These are phyloP conservation scores for Rhopalosiphum nymphaeae DNA, from an alignment of 2,888 invertebrate genomes.

Conservation along the genomic window DNA sequence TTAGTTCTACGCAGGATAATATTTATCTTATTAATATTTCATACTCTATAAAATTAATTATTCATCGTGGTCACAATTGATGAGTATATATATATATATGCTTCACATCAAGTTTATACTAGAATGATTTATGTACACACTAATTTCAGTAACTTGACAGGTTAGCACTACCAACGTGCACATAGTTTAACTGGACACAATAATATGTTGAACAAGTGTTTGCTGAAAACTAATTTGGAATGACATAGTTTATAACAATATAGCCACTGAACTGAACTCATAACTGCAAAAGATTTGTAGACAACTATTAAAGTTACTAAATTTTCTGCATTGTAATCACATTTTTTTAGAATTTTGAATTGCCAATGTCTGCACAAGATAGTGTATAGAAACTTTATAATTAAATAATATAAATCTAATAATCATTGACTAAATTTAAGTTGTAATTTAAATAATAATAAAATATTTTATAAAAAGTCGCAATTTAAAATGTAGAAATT, in stretches of 20 bases:
- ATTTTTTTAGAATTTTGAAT: background rate
- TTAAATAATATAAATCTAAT: background rate
- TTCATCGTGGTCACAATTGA: background rate
- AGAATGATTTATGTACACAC: slow-evolving; percentile 37
- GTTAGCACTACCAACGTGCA: background rate
- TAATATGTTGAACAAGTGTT: slow-evolving; percentile 14
- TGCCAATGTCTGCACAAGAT: background rate
- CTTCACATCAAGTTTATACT: slow-evolving; percentile 13
- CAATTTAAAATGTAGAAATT: background rate
- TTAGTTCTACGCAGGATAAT: background rate
- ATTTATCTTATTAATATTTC: background rate
- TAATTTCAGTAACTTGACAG: slow-evolving; percentile 20
- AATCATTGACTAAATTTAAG: slow-evolving; percentile 5
- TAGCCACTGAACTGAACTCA: background rate
- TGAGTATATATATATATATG: background rate
- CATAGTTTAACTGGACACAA: slow-evolving; percentile 36
- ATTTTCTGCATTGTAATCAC: background rate
- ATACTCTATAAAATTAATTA: slow-evolving; percentile 4
- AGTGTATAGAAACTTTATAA: background rate
- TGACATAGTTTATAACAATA: background rate
- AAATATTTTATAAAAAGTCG: background rate
- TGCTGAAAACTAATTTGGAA: slow-evolving; percentile 32
- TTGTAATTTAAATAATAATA: background rate
- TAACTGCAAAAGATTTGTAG: background rate
- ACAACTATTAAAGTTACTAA: background rate